These are phyloP conservation scores for Dendrocincla fuliginosa DNA, from an alignment of 2,797 vertebrate genomes.

Conservation along the genomic window DNA sequence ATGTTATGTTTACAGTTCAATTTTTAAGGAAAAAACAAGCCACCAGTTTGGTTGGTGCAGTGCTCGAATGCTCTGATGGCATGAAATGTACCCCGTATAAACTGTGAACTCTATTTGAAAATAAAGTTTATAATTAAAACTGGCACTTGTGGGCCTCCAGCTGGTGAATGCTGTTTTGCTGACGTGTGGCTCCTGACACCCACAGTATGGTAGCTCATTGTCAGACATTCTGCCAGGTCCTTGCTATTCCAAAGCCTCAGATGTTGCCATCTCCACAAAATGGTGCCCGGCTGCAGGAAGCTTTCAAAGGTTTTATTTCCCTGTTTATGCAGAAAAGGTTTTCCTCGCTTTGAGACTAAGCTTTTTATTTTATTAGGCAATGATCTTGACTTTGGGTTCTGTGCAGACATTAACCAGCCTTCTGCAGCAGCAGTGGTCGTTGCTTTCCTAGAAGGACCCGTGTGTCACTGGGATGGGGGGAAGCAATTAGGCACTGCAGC, in stretches of 20 bases:
- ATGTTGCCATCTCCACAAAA: neutral
- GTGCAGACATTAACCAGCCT: neutral
- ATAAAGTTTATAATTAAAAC: constrained; percentile 63
- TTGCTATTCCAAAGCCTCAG: neutral
- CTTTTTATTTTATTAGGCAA: neutral
- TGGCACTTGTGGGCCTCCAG: constrained; percentile 59
- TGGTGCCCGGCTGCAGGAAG: neutral
- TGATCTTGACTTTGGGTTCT: neutral
- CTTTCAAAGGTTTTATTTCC: neutral
- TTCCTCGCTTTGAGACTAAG: neutral
- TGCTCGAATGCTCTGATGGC: neutral
- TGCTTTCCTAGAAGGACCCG: neutral
- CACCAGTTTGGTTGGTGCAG: neutral
- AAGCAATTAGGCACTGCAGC: neutral
- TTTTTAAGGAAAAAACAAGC: neutral
- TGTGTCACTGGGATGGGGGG: fast-evolving
- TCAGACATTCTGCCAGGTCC: constrained; percentile 28
- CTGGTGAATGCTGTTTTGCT: constrained; percentile 55
- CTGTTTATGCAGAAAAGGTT: neutral
- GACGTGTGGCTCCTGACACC: constrained; percentile 54
- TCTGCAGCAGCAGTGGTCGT: neutral
- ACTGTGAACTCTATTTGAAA: constrained; percentile 46
- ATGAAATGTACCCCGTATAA: neutral
- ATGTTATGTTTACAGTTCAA: neutral
- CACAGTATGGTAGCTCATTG: constrained; percentile 42